Evolutionary conservation across 1,140 invertebrate genomes (phyloP), one percentile per base, ranked within the genome.

Genomic region (Chymomyza costata): DNA sequence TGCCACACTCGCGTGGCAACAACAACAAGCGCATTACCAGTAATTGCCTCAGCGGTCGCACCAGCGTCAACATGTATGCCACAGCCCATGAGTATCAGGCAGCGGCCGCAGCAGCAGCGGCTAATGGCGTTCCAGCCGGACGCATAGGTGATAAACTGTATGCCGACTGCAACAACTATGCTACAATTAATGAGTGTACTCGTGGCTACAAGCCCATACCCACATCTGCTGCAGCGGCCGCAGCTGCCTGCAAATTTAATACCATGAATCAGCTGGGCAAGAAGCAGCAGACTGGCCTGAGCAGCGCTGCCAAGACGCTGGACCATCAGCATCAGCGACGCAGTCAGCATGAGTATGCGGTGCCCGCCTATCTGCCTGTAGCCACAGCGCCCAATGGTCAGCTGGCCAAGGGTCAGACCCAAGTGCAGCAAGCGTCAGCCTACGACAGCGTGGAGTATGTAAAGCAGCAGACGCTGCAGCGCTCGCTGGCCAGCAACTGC

Each of bases 41-140:
- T 31, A 74, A 69, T 19, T 64, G 80, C 1, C 39, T 59, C 0
- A 52, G 39, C 7, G 63, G 66, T 28, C 59, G 35, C 11, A 60
- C 63, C n/a, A 48, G 59, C 15, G 73, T 90, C 55, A 91, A 91
- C 76, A 91, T 91, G 85, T 91, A 91, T 82, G 89, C 90, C 49
- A 88, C 89, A 3, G 63, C 76, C 0, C 81, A 83, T 11, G 82
- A 85, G 39, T 84, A 82, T 15, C 78, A 76, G 59, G 40, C 67
- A 8, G 38, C 55, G 59, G 40, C 67, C 8, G 50, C 39, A 1
- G 54, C 25, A 0, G 43, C 10, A 3, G 51, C 49, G 0, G 64
- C 38, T 2, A 59, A 37, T 0, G 65, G 48, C 0, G 48, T 65
- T 0, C 32, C 38, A 6, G 41, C 49, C 0, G 58, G 64, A 8